Conservation (phyloP, 2,888 invertebrate species). For the Autographa pulchrina region DNA sequence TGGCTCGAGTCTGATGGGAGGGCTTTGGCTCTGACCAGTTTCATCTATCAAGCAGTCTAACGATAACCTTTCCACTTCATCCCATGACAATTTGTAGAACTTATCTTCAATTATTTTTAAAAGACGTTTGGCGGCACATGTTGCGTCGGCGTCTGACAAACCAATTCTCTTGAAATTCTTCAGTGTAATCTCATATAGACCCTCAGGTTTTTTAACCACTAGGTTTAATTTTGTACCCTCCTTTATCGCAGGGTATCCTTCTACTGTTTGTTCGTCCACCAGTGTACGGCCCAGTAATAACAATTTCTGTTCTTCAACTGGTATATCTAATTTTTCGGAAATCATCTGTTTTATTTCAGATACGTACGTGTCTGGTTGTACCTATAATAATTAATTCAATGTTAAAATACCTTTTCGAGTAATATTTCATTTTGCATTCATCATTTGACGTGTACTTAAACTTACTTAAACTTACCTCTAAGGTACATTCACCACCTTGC, state of each 20-base stretch:
- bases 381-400: constrained; percentile 74
- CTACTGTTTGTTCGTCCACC: constrained; percentile 92
- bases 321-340: constrained; percentile 90
- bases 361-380: constrained; percentile 89
- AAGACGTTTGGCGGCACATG: constrained; percentile 89
- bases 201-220: constrained; percentile 91
- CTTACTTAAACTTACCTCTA: constrained; percentile 90
- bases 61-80: constrained; percentile 89
- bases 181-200: constrained; percentile 89
- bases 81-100: constrained; percentile 88
- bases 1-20: constrained; percentile 60
- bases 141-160: constrained; percentile 90
- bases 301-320: constrained; percentile 92
- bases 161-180: constrained; percentile 90
- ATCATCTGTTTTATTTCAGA: constrained; percentile 92
- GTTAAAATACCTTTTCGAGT: background rate
- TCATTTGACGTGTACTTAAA: background rate
- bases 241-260: constrained; percentile 92
- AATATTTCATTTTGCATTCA: constrained; percentile 5
- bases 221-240: constrained; percentile 93
- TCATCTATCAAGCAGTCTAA: constrained; percentile 75
- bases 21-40: constrained; percentile 57
- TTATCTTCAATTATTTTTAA: constrained; percentile 88
- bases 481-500: constrained; percentile 91
- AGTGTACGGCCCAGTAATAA: constrained; percentile 92